These are phyloP conservation scores for Symphodus melops DNA, from an alignment of 2,113 vertebrate species.

Conservation along the genomic window DNA sequence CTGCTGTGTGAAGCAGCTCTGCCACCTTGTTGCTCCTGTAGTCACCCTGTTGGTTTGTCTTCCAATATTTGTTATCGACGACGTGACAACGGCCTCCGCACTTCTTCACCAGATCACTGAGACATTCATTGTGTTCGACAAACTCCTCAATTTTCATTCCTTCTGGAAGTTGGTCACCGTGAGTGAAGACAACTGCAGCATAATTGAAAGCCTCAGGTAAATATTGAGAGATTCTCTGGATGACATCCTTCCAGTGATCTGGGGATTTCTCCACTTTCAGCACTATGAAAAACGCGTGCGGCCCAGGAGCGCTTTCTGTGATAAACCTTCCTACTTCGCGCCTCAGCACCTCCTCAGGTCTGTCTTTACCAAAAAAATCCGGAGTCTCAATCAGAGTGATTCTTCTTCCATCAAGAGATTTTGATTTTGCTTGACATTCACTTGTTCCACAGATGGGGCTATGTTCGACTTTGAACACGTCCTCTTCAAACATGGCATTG, in stretches of 20 bases:
- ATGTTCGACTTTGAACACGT: background rate
- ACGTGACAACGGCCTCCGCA: background rate
- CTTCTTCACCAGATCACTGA: background rate
- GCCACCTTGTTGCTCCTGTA: background rate
- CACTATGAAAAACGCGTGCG: background rate
- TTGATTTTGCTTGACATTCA: background rate
- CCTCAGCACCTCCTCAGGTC: background rate
- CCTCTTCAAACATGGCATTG: conserved; percentile 31
- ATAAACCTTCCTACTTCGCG: background rate
- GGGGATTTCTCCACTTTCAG: background rate
- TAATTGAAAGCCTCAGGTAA: background rate
- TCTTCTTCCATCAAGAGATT: fast-evolving
- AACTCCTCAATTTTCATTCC: background rate
- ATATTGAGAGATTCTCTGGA: background rate
- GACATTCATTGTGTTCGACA: background rate
- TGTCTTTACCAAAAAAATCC: conserved; percentile 5
- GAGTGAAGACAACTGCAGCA: background rate
- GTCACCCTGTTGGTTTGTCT: background rate
- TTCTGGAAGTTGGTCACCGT: background rate
- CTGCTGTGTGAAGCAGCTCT: background rate
- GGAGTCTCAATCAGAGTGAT: conserved; percentile 51
- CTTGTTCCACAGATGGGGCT: background rate
- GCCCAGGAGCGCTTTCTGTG: background rate
- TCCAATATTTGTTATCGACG: background rate
- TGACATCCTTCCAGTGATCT: background rate